phyloP scores from a whole-genome alignment of 2,888 invertebrate genomes.

The Exephanes ischioxanthus region DNA sequence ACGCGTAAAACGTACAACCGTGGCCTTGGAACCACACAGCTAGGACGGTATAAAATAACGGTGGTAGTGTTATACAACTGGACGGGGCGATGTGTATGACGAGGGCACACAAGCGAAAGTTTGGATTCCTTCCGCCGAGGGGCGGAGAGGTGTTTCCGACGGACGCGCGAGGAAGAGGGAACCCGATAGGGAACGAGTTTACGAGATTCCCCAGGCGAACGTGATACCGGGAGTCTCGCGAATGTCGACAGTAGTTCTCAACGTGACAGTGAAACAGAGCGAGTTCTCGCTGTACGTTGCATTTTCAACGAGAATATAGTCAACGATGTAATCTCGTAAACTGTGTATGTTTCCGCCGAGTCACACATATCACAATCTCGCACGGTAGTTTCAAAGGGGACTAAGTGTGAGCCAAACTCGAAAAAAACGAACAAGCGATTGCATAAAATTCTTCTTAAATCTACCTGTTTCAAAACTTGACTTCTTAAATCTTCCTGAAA shows the following conservation, averaged over 20 bases:
- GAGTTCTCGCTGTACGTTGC: neutral
- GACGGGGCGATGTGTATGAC: conserved; percentile 1
- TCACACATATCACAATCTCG: neutral
- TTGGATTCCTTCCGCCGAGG: conserved; percentile 15
- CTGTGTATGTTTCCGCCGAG: neutral
- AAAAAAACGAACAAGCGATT: neutral
- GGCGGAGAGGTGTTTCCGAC: neutral
- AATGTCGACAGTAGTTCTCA: conserved; percentile 21
- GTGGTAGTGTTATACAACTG: neutral
- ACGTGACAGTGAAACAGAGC: neutral
- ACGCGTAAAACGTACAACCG: conserved; percentile 45
- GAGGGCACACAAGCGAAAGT: conserved; percentile 38
- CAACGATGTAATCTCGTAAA: conserved; percentile 9
- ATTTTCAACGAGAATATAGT: conserved; percentile 3
- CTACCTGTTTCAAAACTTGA: no score
- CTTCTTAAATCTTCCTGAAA: neutral
- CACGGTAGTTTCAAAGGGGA: neutral
- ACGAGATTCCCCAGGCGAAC: conserved; percentile 12
- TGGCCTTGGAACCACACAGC: conserved; percentile 51
- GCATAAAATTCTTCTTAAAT: neutral
- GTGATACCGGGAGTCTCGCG: conserved; percentile 11
- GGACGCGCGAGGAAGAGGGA: neutral
- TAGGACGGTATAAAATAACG: conserved; percentile 45
- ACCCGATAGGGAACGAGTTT: conserved; percentile 15
- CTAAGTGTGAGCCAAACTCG: neutral